phyloP scores from a whole-genome alignment of 2,888 invertebrate genomes.

The Hofmannophila pseudospretella region DNA sequence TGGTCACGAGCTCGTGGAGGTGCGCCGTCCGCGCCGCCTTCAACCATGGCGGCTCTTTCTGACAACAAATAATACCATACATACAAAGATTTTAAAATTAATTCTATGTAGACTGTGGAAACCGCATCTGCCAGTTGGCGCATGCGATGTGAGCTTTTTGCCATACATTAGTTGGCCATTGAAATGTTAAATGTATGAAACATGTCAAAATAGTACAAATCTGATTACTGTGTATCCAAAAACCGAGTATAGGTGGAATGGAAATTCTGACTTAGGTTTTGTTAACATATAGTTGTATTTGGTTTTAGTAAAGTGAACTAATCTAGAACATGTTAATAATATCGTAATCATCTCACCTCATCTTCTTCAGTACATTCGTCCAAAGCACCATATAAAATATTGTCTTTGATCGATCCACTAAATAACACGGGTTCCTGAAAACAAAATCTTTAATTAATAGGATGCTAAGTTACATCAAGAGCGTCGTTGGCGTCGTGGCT shows the following conservation, averaged over 20 bases:
- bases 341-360: slow-evolving; percentile 29
- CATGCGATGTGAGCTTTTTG: no score
- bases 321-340: no score
- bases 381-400: slow-evolving; percentile 91
- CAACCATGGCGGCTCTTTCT: slow-evolving; percentile 50
- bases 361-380: slow-evolving; percentile 39
- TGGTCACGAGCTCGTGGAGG: slow-evolving; percentile 89
- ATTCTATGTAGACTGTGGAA: no score
- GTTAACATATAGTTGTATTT: no score
- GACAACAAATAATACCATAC: neutral
- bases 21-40: slow-evolving; percentile 89
- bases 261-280: no score
- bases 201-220: neutral
- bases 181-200: no score
- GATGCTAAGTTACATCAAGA: neutral
- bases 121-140: no score
- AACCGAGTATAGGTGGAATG: no score
- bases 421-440: slow-evolving; percentile 93
- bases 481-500: no score
- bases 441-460: slow-evolving; percentile 6
- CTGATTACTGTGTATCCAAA: neutral
- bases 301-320: no score
- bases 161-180: no score
- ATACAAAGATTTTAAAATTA: neutral
- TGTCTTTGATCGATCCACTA: slow-evolving; percentile 92